A percentile compares a stretch with the other conserved stretches of the same genome.
These are phyloP conservation scores for Perca fluviatilis DNA, from an alignment of 2,113 vertebrate genomes.

Conservation along the genomic window DNA sequence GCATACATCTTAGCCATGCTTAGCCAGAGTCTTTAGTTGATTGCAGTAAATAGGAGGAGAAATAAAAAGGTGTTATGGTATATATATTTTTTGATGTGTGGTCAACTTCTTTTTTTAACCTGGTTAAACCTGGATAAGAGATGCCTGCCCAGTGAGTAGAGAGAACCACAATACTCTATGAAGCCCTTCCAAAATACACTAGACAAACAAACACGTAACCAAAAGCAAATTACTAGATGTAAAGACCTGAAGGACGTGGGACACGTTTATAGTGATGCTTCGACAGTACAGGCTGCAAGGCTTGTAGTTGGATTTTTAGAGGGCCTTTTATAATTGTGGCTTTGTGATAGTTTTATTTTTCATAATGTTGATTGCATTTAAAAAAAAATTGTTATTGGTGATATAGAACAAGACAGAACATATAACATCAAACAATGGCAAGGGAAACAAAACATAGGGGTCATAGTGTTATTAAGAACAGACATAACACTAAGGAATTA, in stretches of 20 bases:
- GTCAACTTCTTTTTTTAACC: not conserved
- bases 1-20: not conserved
- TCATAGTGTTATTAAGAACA: no score
- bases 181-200: not conserved
- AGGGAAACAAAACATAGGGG: no score
- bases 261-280: not conserved
- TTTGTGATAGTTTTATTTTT: no score
- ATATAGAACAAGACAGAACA: no score
- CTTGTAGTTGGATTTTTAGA: not conserved
- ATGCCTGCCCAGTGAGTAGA: not conserved
- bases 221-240: not conserved
- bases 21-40: slow-evolving; percentile 10
- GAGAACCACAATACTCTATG: not conserved
- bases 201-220: not conserved
- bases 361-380: no score
- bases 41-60: not conserved
- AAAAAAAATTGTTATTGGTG: no score
- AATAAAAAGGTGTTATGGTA: not conserved
- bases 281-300: not conserved
- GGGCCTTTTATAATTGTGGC: not conserved
- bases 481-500: no score
- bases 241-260: not conserved
- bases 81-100: not conserved
- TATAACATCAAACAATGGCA: no score
- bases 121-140: not conserved